phyloP scores from a whole-genome alignment of 2,888 invertebrate genomes.

The Heliconius hortense region DNA sequence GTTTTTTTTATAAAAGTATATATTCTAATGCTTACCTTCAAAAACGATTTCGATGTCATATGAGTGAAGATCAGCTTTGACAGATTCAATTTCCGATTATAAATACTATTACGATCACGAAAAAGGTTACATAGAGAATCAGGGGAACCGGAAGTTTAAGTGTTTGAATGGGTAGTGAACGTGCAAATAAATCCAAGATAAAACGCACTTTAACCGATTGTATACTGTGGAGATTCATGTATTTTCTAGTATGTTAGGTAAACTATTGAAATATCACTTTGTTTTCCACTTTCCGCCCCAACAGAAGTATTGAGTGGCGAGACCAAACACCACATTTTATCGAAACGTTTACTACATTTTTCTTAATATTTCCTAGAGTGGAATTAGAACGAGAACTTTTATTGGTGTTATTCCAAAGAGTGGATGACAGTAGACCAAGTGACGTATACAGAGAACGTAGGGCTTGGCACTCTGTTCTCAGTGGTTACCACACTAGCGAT shows the following conservation, averaged over 20 bases:
- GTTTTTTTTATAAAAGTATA: too few species aligned
- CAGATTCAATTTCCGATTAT: constrained; percentile 66
- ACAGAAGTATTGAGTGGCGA: too few species aligned
- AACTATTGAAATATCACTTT: not conserved
- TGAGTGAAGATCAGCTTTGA: constrained; percentile 54
- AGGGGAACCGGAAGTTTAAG: not conserved
- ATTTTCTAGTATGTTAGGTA: not conserved
- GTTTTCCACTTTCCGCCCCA: too few species aligned
- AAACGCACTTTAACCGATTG: not conserved
- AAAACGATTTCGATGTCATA: constrained; percentile 67
- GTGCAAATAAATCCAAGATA: constrained; percentile 4
- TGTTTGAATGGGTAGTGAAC: constrained; percentile 1
- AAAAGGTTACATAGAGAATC: constrained; percentile 3
- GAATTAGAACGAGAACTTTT: too few species aligned
- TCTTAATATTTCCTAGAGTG: too few species aligned
- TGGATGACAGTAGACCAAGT: too few species aligned
- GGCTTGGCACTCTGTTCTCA: too few species aligned
- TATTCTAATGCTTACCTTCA: not conserved
- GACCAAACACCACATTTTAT: too few species aligned
- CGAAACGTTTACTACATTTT: too few species aligned
- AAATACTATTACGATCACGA: constrained; percentile 45
- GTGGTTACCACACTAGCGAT: too few species aligned
- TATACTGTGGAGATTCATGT: not conserved
- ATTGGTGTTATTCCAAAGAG: too few species aligned
- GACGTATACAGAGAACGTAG: too few species aligned